Percentiles rank a stretch among this genome's conserved stretches.
phyloP scores from a whole-genome alignment of 2,888 invertebrate genomes.

The Spisula solida region DNA sequence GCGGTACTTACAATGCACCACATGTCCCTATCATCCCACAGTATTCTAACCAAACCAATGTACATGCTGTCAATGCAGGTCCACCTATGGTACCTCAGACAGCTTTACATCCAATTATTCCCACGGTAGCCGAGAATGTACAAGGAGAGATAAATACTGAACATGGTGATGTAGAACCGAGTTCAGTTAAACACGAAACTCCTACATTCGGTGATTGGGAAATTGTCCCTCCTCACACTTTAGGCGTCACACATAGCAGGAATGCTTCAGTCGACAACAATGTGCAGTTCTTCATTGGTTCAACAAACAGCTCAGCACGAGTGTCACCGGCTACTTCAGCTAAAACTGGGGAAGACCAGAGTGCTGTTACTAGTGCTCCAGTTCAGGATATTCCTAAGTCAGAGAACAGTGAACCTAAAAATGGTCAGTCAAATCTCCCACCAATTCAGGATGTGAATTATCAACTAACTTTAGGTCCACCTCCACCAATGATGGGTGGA shows the following conservation, averaged over 20 bases:
- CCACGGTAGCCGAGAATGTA: not conserved
- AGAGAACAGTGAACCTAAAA: slow-evolving; percentile 9
- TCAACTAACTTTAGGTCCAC: slow-evolving; percentile 39
- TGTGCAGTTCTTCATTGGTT: slow-evolving; percentile 79
- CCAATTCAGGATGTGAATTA: not conserved
- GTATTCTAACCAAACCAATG: slow-evolving; percentile 44
- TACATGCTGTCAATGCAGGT: not conserved
- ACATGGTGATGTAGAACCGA: slow-evolving; percentile 14
- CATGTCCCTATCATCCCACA: slow-evolving; percentile 24
- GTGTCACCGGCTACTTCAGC: slow-evolving; percentile 63
- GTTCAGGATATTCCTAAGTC: slow-evolving; percentile 20
- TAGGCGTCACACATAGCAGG: slow-evolving; percentile 64
- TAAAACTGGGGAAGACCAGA: slow-evolving; percentile 48
- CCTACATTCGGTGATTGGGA: slow-evolving; percentile 80
- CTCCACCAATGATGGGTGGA: slow-evolving; percentile 53
- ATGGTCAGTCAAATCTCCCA: not conserved
- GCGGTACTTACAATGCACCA: not conserved
- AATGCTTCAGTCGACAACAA: slow-evolving; percentile 74
- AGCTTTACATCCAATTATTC: slow-evolving; percentile 36
- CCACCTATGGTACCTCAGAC: slow-evolving; percentile 29
- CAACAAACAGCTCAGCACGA: slow-evolving; percentile 71
- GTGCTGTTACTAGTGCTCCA: slow-evolving; percentile 23
- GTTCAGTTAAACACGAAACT: slow-evolving; percentile 26
- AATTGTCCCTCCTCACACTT: slow-evolving; percentile 71
- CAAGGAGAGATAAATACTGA: slow-evolving; percentile 30